Base-by-base conservation (phyloP, 2,113 vertebrate genomes). In the Lasiurus borealis region DNA sequence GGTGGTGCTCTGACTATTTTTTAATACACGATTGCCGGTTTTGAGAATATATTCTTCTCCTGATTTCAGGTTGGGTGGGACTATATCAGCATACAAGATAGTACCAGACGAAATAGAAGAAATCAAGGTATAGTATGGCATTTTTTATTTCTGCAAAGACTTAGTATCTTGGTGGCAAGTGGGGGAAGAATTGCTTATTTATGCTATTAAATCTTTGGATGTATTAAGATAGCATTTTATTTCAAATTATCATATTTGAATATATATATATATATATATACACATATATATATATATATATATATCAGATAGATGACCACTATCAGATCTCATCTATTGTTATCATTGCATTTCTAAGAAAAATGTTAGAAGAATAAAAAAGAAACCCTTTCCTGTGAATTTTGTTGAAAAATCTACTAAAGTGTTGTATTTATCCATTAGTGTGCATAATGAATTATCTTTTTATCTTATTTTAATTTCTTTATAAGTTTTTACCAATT, bases 41-140 rank as follows among this genome's bases (percentile, higher is more conserved):
- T 97, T 98, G 93, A 98, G 77, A 97, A 77, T 76, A 59, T 97
- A 97, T 98, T 98, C 83, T 98, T 98, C 96, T 98, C 88, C 52
- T 98, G 34, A 97, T 98, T 98, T 98, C 98, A 99, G 99, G 98
- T 98, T 99, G 98, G 99, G 99, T 97, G 99, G 99, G 96, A 99
- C 99, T 98, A 98, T 99, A 98, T 98, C 99, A 87, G 99, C 99
- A 93, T 99, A 99, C 98, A 99, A 99, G 98, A 99, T 99, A 98
- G 99, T 99, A 96, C 99, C 99, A 88, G 99, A 99, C 8, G 99
- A 99, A 98, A 99, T 99, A 96, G 99, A 99, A 97, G 99, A 99
- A 98, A 99, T 99, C 96, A 99, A 99, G 99, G 99, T 99, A 99
- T 83, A 95, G 97, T 98, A 98, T 98, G 96, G 36, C 44, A 83